Base-by-base conservation (phyloP, 1,140 invertebrate genomes). In the Chironomus striatipennis region DNA sequence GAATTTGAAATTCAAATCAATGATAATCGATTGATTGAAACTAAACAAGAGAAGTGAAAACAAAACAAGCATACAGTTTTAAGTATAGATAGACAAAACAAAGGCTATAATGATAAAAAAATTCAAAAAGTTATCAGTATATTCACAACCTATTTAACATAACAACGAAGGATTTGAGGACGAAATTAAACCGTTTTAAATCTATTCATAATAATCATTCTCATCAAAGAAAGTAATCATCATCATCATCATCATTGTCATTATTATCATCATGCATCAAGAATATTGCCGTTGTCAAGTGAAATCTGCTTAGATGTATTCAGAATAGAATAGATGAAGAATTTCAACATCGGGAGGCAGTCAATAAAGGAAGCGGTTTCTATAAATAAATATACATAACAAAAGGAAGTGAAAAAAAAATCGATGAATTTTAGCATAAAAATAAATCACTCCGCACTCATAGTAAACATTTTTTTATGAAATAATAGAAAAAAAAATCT, bases 1-100 rank as follows among this genome's bases (percentile, higher is more conserved):
- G 24, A 70, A 70, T 70, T 70, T 70, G 65, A 17, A 70, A 70
- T 70, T 70, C 65, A 70, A 70, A 70, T 70, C 65, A 70, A 18
- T 17, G n/a, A 0, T 20, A 70, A 70, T 70, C 65, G 65, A 70
- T 70, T 70, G 65, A 70, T 70, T 70, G 65, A 70, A 70, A n/a
- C 15, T 47, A 47, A 57, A 57, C 12, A 57, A 15, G 47, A 15
- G n/a, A 12, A 57, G 24, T 34, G 24, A 34, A 34, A 34, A 34
- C 24, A 34, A 34, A 34, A 34, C 24, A 34, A 34, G 5, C 5
- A 34, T 5, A 34, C 24, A 34, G 24, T 34, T 34, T 34, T 34
- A 34, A 34, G 24, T 34, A 5, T 34, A 34, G 24, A 34, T 34
- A 34, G 24, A 5, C 24, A 34, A 34, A 34, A 34, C 24, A 34